Base-by-base conservation (phyloP, 2,113 vertebrate genomes). In the Phaetusa simplex region DNA sequence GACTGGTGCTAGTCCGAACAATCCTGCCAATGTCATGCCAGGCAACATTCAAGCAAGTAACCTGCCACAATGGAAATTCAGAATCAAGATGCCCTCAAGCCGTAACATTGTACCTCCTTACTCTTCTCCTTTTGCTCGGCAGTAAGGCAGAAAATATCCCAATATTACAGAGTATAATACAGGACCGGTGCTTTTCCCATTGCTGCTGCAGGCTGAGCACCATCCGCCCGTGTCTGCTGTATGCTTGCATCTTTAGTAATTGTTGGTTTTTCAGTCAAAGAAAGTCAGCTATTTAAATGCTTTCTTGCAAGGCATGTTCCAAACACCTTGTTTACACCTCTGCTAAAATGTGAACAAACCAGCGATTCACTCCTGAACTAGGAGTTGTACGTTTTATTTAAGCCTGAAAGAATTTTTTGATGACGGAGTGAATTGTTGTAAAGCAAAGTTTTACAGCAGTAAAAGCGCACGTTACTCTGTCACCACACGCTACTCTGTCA, bases 51-150 rank as follows among this genome's bases (percentile, higher is more conserved):
- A 64, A 65, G 38, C 12, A 53, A 59, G 40, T 55, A 73, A 80
- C 32, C 22, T 56, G 52, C 53, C 71, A 27, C 40, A 20, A 56
- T 4, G 24, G 49, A 62, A 84, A 71, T 20, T 67, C 10, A 6
- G 77, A 82, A 82, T 73, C 26, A 59, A 70, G 45, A 29, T 36
- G 76, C 40, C 42, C 45, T 34, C n/a, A 14, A 61, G 55, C 27
- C 1, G 0, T 27, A 9, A 3, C 1, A 13, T 3, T 47, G 5
- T 16, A 6, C n/a, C 27, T 74, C 59, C 53, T 80, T 8, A 11
- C 43, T 69, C 58, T 79, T 49, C 76, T 72, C 26, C 34, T 70
- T 91, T 73, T 86, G 43, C 66, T 79, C 86, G 59, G 40, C 56
- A 73, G 2, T 8, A 62, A 62, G 36, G 69, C 61, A 80, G 61